Evolutionary conservation across 2,113 vertebrate genomes (phyloP).

Genomic region (Toxotes chatareus): DNA sequence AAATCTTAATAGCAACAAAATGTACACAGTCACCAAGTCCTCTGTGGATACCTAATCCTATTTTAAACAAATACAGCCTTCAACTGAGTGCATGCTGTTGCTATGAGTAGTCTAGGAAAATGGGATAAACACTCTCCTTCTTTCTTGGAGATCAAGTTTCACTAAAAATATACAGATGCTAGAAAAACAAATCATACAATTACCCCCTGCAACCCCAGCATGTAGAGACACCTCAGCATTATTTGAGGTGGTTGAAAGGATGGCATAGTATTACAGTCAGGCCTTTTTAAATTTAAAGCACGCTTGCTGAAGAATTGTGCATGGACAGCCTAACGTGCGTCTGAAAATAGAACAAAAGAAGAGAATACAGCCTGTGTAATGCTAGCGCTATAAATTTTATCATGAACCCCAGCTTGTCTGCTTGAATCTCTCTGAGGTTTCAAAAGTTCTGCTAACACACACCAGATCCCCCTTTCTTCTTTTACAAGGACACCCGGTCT

Average conservation of each 20-base stretch:
- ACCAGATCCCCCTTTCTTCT: constrained; percentile 49
- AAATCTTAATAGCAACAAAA: constrained; percentile 71
- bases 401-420: constrained; percentile 4
- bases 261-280: neutral
- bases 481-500: constrained; percentile 61
- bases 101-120: constrained; percentile 58
- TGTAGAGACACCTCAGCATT: constrained; percentile 21
- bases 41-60: constrained; percentile 72
- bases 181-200: constrained; percentile 63
- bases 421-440: constrained; percentile 33
- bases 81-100: constrained; percentile 10
- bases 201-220: constrained; percentile 39
- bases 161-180: constrained; percentile 71
- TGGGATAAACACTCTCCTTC: constrained; percentile 56
- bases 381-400: neutral
- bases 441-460: constrained; percentile 55
- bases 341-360: neutral
- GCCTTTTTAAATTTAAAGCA: neutral
- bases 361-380: neutral
- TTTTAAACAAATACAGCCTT: constrained; percentile 76
- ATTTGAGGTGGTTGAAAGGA: constrained; percentile 14
- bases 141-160: constrained; percentile 66
- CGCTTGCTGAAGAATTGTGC: neutral
- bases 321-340: neutral
- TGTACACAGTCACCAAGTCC: constrained; percentile 60